Evolutionary conservation across 2,888 invertebrate species (phyloP).

Genomic region (Dynastes grantii): DNA sequence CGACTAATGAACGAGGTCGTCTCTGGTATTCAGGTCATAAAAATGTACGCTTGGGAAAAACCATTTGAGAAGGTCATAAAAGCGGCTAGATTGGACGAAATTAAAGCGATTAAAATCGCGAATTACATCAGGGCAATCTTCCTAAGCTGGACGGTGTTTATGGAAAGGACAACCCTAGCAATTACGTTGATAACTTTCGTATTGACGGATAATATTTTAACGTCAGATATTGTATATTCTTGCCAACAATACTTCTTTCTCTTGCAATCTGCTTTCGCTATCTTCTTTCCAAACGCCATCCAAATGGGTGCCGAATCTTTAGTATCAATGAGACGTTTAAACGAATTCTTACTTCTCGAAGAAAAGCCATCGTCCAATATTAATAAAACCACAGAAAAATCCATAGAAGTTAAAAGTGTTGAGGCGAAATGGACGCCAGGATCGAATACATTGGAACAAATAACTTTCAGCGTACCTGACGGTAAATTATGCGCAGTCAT

Average conservation of each 20-base stretch:
- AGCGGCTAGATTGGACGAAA: slow-evolving; percentile 52
- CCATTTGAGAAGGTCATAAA: slow-evolving; percentile 72
- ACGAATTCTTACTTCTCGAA: slow-evolving; percentile 74
- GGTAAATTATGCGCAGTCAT: slow-evolving; percentile 81
- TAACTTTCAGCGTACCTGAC: slow-evolving; percentile 69
- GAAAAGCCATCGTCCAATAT: slow-evolving; percentile 67
- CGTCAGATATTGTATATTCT: slow-evolving; percentile 67
- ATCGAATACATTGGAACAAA: slow-evolving; percentile 63
- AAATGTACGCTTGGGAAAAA: slow-evolving; percentile 83
- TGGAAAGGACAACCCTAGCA: slow-evolving; percentile 85
- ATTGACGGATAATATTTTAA: slow-evolving; percentile 77
- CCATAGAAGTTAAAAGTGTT: slow-evolving; percentile 57
- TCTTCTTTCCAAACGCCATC: slow-evolving; percentile 75
- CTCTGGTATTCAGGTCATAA: slow-evolving; percentile 79
- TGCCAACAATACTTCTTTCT: slow-evolving; percentile 71
- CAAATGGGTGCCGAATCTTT: slow-evolving; percentile 75
- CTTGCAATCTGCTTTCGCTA: slow-evolving; percentile 73
- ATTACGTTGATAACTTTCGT: slow-evolving; percentile 84
- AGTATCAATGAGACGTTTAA: slow-evolving; percentile 72
- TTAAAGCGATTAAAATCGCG: slow-evolving; percentile 55
- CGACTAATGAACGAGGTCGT: slow-evolving; percentile 80
- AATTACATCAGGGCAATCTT: slow-evolving; percentile 79
- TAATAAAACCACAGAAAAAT: slow-evolving; percentile 49
- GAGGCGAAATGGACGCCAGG: slow-evolving; percentile 59
- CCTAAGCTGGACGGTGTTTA: slow-evolving; percentile 83